Percentiles rank a stretch among this genome's conserved stretches.
phyloP scores from a whole-genome alignment of 37 sponge, comb jelly and placozoan genomes.

The Ephydatia muelleri region DNA sequence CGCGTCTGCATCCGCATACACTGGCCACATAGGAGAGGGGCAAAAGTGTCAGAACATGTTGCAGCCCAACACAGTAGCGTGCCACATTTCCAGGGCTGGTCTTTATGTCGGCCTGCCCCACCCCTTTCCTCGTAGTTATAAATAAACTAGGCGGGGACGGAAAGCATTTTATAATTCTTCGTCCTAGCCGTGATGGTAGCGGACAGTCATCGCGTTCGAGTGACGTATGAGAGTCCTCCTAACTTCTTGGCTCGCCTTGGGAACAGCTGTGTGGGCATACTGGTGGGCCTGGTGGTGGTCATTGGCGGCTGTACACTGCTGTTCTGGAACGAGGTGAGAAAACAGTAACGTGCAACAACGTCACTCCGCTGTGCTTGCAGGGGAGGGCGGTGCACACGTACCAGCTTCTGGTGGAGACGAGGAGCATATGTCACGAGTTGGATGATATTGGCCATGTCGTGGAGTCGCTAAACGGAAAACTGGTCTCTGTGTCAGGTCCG shows the following conservation, averaged over 20 bases:
- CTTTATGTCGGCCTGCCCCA: too few species aligned
- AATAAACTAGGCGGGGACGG: too few species aligned
- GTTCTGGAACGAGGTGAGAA: constrained; percentile 58
- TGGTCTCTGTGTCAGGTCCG: constrained; percentile 39
- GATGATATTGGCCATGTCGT: background rate
- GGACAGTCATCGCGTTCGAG: constrained; percentile 13
- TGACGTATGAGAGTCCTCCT: constrained; percentile 27
- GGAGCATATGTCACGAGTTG: constrained; percentile 16
- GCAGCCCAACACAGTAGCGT: too few species aligned
- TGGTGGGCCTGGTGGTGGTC: constrained; percentile 30
- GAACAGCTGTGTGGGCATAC: constrained; percentile 8
- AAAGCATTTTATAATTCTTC: too few species aligned
- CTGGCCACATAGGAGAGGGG: too few species aligned
- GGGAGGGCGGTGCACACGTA: constrained; percentile 59
- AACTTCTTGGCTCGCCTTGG: constrained; percentile 42
- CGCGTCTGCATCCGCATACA: too few species aligned
- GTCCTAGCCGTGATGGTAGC: background rate
- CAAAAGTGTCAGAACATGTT: too few species aligned
- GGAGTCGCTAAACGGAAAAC: constrained; percentile 13
- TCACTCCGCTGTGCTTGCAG: constrained; percentile 1
- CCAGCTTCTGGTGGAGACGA: constrained; percentile 35
- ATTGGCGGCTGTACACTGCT: constrained; percentile 25
- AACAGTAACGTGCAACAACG: background rate
- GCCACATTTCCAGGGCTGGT: too few species aligned
- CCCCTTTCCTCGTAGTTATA: too few species aligned